Conservation (phyloP, 2,888 invertebrate genomes). For the Limnephilus auricula region DNA sequence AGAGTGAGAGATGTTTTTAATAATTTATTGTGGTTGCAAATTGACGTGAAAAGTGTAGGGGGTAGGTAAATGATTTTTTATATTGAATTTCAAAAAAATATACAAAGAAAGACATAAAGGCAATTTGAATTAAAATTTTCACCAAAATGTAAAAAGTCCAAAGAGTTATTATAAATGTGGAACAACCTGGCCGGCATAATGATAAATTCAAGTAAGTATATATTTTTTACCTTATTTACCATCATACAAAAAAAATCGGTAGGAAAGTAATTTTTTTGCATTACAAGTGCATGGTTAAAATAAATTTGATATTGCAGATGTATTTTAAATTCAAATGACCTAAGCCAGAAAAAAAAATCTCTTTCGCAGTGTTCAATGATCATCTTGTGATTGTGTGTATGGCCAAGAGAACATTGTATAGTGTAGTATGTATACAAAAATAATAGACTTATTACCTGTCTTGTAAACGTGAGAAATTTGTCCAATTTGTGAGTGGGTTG, state of each 20-base stretch:
- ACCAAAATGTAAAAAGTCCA: neutral
- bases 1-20: neutral
- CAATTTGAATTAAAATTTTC: neutral
- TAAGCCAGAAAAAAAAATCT: neutral
- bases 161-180: neutral
- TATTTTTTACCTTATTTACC: too few species aligned
- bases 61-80: neutral
- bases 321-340: neutral
- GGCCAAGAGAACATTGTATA: neutral
- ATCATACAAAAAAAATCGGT: too few species aligned
- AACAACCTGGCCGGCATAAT: too few species aligned
- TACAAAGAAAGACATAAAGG: neutral
- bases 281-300: too few species aligned
- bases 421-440: neutral
- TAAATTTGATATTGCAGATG: neutral
- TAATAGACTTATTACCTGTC: neutral
- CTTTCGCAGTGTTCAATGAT: neutral
- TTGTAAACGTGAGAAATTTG: neutral
- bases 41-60: neutral
- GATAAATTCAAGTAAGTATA: too few species aligned
- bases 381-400: neutral
- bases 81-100: neutral
- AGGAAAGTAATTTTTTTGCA: too few species aligned
- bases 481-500: slow-evolving; percentile 8
- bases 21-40: neutral